Base-by-base conservation (phyloP, 2,888 invertebrate genomes). In the Lepidochitona cinerea region DNA sequence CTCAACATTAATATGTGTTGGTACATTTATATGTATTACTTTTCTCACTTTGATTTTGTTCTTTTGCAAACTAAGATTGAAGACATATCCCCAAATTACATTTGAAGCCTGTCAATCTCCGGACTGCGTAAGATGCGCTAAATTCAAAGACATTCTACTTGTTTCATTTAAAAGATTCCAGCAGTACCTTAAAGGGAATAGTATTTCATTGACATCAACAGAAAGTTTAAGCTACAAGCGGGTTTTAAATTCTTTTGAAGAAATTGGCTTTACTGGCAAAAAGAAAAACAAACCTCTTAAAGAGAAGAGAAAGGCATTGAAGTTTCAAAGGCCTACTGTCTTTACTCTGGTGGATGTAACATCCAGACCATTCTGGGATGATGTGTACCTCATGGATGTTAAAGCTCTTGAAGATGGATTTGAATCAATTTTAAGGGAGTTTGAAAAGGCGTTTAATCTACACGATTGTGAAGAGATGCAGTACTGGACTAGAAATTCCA, bases 401-500 rank as follows among this genome's bases (percentile, higher is more conserved):
- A 14, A 26, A 14, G 64, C 70, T 18, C 66, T 81, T n/a, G 71
- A 76, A 54, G 0, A 33, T 26, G 70, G 69, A 12, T 70, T 72
- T 37, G 14, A 64, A 7, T 37, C 26, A 7, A 82, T 85, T 35
- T 70, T 68, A 9, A 54, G 71, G 4, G 85, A 85, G 68, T 82
- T 81, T 72, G 33, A 23, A 18, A 64, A 5, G 3, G 66, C 37
- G 35, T 33, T 80, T 7, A 64, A 70, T 18, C 33, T 71, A 26
- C 37, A 72, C 14, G 35, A 67, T 9, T n/a, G n/a, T n/a, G n/a
- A n/a, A n/a, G 23, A 72, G 33, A 18, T 54, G 7, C 68, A 67
- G 35, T 68, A 73, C 0, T 89, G 89, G 89, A 81, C 83, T 66
- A 75, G 75, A 9, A 89, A 89, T 73, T 74, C 73, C 3, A 87